phyloP scores from a whole-genome alignment of 2,888 invertebrate species.

The Mesorhabditis belari region DNA sequence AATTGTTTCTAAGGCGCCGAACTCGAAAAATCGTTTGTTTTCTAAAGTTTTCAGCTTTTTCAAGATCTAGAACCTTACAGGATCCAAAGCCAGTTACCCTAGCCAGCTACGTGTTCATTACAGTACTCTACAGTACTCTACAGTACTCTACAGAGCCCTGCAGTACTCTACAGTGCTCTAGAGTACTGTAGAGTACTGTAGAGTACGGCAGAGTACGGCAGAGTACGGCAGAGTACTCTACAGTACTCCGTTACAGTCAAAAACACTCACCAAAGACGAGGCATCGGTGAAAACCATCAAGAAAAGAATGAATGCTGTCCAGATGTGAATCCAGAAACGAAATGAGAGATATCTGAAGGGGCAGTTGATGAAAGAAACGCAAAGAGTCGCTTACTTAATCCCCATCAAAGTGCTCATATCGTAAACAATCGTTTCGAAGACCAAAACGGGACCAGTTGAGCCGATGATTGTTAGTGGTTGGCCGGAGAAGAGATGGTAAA shows the following conservation, averaged over 20 bases:
- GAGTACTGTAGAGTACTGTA: too few species aligned
- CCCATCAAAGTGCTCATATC: slow-evolving; percentile 70
- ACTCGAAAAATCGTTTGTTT: too few species aligned
- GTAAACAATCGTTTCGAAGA: slow-evolving; percentile 93
- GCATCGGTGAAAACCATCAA: slow-evolving; percentile 76
- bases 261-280: slow-evolving; percentile 69
- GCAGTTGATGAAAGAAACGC: slow-evolving; percentile 79
- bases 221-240: too few species aligned
- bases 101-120: too few species aligned
- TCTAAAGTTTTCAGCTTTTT: too few species aligned
- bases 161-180: too few species aligned
- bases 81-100: neutral
- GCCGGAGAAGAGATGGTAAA: slow-evolving; percentile 87
- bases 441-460: slow-evolving; percentile 90
- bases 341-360: slow-evolving; percentile 18
- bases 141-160: too few species aligned
- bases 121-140: too few species aligned
- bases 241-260: too few species aligned
- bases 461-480: slow-evolving; percentile 89
- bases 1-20: too few species aligned
- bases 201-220: too few species aligned
- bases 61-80: neutral
- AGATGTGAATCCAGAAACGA: slow-evolving; percentile 45
- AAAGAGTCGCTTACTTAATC: slow-evolving; percentile 56
- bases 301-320: slow-evolving; percentile 51